Evolutionary conservation across 2,888 invertebrate genomes (phyloP).

Genomic region (Drosophila lacicola): DNA sequence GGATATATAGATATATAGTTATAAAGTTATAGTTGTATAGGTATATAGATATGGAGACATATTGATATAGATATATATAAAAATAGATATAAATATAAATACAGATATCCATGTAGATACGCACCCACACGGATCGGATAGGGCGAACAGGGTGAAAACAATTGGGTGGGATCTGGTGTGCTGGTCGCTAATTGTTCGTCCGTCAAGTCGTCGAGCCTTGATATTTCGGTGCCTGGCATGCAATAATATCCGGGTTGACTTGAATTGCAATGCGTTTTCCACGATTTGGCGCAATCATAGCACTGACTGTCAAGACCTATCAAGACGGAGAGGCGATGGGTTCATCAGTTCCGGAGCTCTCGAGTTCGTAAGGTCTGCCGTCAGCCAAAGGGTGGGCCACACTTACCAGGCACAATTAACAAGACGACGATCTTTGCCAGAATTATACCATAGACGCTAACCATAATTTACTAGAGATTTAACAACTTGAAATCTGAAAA

Average conservation of each 20-base stretch:
- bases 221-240: slow-evolving; percentile 1
- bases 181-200: neutral
- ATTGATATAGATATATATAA: neutral
- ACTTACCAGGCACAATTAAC: slow-evolving; percentile 16
- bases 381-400: neutral
- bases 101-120: neutral
- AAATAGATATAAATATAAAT: neutral
- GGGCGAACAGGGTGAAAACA: slow-evolving; percentile 31
- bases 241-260: slow-evolving; percentile 36
- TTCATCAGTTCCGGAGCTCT: too few species aligned
- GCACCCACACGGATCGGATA: slow-evolving; percentile 21
- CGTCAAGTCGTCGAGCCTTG: fast-evolving
- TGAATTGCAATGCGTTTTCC: neutral
- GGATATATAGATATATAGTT: neutral
- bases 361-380: too few species aligned
- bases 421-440: slow-evolving; percentile 1
- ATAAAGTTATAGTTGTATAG: too few species aligned
- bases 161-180: neutral
- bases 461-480: slow-evolving; percentile 17
- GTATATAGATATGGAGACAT: too few species aligned
- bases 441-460: neutral
- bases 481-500: neutral
- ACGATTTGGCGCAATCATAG: slow-evolving; percentile 15
- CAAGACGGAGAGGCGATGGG: too few species aligned
- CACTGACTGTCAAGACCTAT: slow-evolving; percentile 26